Base-by-base conservation (phyloP, 2,113 vertebrate genomes). In the Crotalus viridis region DNA sequence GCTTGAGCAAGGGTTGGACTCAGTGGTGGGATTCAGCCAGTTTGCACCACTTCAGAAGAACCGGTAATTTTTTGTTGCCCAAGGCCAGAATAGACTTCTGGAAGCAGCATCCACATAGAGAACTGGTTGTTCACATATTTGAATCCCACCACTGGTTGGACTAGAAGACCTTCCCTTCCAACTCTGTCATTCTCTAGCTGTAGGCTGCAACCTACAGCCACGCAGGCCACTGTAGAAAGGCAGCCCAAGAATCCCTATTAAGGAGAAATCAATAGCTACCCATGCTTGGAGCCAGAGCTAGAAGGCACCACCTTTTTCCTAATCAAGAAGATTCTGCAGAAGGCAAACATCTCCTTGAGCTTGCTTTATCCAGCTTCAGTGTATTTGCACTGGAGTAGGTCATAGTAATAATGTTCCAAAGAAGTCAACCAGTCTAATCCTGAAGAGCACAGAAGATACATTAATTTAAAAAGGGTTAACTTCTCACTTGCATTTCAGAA, bases 361-460 rank as follows among this genome's bases (percentile, higher is more conserved):
- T 95, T 92, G 95, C 94, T 96, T 52, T 54, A 94, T 95, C 95
- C 95, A 91, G 95, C 97, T 97, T 96, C 95, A 97, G 95, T 97
- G 96, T 95, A 96, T 96, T 96, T 95, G 96, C 95, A 96, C 95
- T 94, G 96, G 97, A 97, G 97, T 96, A 96, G 97, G 95, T 96
- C 97, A 96, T 92, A 89, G 95, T 94, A 95, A 94, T 94, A 97
- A 96, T 94, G 95, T 94, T 96, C 97, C 97, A 89, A 97, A 97
- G 97, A 96, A 95, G 96, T 94, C 95, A 95, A 94, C 94, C 89
- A 85, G 64, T 52, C 89, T 93, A 81, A 22, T 94, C 93, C 91
- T 0, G 93, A 96, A 94, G 94, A 95, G 94, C 95, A 74, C 7
- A 54, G 2, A 51, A 93, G 56, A 94, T 96, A 95, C 52, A 93